phyloP scores from a whole-genome alignment of 2,888 invertebrate genomes.

The Drosophila pullipes region DNA sequence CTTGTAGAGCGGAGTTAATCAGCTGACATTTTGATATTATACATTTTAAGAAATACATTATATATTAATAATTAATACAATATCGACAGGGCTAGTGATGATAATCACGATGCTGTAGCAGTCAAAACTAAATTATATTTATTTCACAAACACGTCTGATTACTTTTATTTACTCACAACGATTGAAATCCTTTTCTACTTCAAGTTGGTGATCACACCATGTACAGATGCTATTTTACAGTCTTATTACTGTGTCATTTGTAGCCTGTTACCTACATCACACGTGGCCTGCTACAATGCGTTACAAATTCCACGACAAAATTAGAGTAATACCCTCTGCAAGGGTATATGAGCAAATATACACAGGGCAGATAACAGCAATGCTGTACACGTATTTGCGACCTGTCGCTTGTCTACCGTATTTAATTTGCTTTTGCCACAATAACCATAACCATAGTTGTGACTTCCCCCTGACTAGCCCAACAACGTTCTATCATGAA shows the following conservation, averaged over 20 bases:
- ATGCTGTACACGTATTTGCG: conserved; percentile 2
- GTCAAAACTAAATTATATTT: neutral
- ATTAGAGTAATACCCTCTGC: neutral
- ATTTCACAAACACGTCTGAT: neutral
- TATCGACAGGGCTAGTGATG: neutral
- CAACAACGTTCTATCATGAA: conserved; percentile 18
- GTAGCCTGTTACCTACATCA: neutral
- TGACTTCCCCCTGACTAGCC: conserved; percentile 12
- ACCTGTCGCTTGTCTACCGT: conserved; percentile 33
- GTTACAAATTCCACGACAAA: neutral
- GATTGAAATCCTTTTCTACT: too few relatives aligned
- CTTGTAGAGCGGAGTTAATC: neutral
- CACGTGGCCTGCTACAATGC: neutral
- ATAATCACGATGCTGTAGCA: neutral
- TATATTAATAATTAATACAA: neutral
- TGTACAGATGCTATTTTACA: neutral
- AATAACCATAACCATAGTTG: conserved; percentile 58
- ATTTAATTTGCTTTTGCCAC: conserved; percentile 58
- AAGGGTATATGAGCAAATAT: neutral
- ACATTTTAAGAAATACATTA: neutral
- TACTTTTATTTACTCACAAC: neutral
- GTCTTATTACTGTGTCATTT: neutral
- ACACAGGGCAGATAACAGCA: conserved; percentile 12
- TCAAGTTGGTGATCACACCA: neutral
- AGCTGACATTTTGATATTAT: neutral